Conservation (phyloP, 2,797 vertebrate genomes). For the Pipistrellus nathusii region DNA sequence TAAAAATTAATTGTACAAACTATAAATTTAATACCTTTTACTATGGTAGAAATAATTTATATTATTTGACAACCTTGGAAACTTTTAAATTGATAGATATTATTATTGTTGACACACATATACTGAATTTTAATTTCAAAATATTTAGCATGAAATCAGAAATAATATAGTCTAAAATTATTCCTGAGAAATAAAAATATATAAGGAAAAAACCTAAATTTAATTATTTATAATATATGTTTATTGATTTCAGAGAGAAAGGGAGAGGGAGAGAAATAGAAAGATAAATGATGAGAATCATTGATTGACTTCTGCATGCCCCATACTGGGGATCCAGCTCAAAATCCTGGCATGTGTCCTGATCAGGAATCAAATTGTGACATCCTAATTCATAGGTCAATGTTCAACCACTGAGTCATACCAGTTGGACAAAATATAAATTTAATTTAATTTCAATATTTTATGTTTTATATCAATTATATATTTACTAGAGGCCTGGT, state of each 20-base stretch:
- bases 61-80: not conserved
- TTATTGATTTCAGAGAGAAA: too few species aligned
- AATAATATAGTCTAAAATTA: not conserved
- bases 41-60: not conserved
- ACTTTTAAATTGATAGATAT: not conserved
- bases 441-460: conserved; percentile 26
- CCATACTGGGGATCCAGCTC: too few species aligned
- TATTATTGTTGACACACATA: not conserved
- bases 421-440: not conserved
- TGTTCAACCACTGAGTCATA: too few species aligned
- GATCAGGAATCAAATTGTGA: too few species aligned
- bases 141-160: not conserved
- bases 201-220: not conserved
- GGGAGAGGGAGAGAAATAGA: too few species aligned
- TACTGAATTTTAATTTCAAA: conserved; percentile 40
- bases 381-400: too few species aligned
- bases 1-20: not conserved
- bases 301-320: too few species aligned
- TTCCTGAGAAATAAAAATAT: conserved; percentile 20
- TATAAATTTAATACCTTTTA: not conserved
- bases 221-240: too few species aligned
- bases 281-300: too few species aligned
- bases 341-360: too few species aligned
- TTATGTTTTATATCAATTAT: not conserved
- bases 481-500: not conserved